These are phyloP conservation scores for Ceriagrion tenellum DNA, from an alignment of 2,888 invertebrate species.

Conservation along the genomic window DNA sequence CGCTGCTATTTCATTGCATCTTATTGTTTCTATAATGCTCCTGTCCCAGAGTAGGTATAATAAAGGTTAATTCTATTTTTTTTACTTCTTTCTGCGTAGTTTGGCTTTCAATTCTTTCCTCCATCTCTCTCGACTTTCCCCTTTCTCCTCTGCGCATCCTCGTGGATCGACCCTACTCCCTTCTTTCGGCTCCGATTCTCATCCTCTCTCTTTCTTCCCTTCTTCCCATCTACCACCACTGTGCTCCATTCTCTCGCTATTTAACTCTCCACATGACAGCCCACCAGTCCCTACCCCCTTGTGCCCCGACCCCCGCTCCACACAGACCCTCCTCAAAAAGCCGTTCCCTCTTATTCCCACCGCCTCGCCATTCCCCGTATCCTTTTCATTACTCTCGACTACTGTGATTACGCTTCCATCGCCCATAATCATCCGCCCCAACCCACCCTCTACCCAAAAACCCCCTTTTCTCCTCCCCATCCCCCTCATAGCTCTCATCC, in stretches of 20 bases:
- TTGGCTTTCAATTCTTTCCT: neutral
- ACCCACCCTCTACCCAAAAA: neutral
- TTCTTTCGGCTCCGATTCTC: neutral
- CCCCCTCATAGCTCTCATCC: neutral
- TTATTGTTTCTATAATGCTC: no score
- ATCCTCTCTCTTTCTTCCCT: neutral
- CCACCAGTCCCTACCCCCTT: neutral
- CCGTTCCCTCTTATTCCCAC: conserved; percentile 32
- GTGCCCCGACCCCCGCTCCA: neutral
- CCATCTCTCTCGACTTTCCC: neutral
- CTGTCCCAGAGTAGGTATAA: no score
- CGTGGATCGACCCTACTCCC: neutral
- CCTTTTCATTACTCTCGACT: conserved; percentile 64
- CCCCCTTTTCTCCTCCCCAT: neutral
- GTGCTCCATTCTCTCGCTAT: neutral
- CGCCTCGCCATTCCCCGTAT: conserved; percentile 39
- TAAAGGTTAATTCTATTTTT: no score
- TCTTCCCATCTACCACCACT: neutral
- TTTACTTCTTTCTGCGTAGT: neutral
- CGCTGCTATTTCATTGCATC: no score
- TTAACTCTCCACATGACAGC: neutral
- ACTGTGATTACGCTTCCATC: conserved; percentile 63
- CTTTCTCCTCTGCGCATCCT: neutral
- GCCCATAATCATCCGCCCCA: conserved; percentile 54
- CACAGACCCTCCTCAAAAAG: neutral